Conservation (phyloP, 2,888 invertebrate species). For the Phrixothrix hirtus region DNA sequence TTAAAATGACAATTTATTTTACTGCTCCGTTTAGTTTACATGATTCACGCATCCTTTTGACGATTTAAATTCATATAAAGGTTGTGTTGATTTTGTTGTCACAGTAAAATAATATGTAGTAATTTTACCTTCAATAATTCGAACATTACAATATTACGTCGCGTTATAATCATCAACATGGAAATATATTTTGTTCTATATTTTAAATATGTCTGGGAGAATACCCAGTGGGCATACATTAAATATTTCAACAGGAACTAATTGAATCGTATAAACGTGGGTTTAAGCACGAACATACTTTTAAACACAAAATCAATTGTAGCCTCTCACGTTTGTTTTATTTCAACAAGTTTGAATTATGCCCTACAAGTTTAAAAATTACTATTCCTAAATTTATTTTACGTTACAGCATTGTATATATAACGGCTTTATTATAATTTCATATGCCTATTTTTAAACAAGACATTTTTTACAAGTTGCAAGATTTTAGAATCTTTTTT, state of each 20-base stretch:
- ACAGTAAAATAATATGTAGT: no score
- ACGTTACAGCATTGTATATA: no score
- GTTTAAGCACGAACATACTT: constrained; percentile 30
- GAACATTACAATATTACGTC: no score
- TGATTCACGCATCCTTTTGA: constrained; percentile 17
- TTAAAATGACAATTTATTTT: constrained; percentile 39
- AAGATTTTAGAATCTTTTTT: no score
- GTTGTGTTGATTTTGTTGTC: neutral
- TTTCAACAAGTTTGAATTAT: constrained; percentile 12
- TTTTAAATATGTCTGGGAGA: constrained; percentile 25
- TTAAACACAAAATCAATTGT: constrained; percentile 33
- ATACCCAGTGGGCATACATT: constrained; percentile 28
- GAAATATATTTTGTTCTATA: constrained; percentile 17
- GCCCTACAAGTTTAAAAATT: neutral
- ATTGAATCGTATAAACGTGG: constrained; percentile 33
- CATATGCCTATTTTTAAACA: no score
- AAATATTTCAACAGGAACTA: constrained; percentile 32
- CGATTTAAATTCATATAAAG: neutral
- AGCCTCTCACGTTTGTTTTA: constrained; percentile 21
- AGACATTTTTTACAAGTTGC: no score
- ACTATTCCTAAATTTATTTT: neutral
- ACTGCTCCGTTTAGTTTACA: constrained; percentile 32
- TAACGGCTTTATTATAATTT: no score
- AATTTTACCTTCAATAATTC: no score
- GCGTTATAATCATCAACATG: no score